These are phyloP conservation scores for Coremacera marginata DNA, from an alignment of 2,888 invertebrate genomes.

Conservation along the genomic window DNA sequence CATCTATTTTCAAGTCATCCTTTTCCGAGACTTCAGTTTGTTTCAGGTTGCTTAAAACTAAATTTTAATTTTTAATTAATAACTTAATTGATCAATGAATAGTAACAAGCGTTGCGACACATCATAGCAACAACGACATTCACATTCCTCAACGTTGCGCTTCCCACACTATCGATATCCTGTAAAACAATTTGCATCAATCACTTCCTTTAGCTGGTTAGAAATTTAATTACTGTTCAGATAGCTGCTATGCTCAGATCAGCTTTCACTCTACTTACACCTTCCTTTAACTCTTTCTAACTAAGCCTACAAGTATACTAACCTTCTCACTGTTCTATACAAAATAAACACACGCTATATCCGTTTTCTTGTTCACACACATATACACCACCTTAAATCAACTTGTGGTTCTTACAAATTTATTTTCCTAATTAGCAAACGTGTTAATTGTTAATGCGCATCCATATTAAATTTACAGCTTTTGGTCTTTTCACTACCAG, in stretches of 20 bases:
- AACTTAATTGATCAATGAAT: not conserved
- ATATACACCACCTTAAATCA: conserved; percentile 9
- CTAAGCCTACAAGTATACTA: not conserved
- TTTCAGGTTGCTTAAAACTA: not conserved
- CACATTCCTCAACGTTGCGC: not conserved
- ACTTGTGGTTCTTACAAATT: conserved; percentile 26
- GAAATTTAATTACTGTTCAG: not conserved
- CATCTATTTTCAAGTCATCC: too few relatives aligned
- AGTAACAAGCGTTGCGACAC: too few relatives aligned
- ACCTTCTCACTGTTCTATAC: not conserved
- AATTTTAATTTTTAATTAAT: not conserved
- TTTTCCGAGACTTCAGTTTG: too few relatives aligned
- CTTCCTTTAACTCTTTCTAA: too few relatives aligned
- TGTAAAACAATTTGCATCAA: not conserved
- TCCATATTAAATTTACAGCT: conserved; percentile 37
- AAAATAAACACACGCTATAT: not conserved
- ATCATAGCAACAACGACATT: too few relatives aligned
- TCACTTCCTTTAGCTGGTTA: not conserved
- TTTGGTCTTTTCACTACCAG: not conserved
- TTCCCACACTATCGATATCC: not conserved
- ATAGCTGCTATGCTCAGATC: not conserved
- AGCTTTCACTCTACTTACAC: too few relatives aligned
- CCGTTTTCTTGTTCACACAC: not conserved
- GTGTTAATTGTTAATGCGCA: conserved; percentile 40
- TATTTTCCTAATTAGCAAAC: conserved; percentile 38